Evolutionary conservation across 2,113 vertebrate species (phyloP), one percentile per base, ranked within the genome.

Genomic region (Erythrocebus patas): DNA sequence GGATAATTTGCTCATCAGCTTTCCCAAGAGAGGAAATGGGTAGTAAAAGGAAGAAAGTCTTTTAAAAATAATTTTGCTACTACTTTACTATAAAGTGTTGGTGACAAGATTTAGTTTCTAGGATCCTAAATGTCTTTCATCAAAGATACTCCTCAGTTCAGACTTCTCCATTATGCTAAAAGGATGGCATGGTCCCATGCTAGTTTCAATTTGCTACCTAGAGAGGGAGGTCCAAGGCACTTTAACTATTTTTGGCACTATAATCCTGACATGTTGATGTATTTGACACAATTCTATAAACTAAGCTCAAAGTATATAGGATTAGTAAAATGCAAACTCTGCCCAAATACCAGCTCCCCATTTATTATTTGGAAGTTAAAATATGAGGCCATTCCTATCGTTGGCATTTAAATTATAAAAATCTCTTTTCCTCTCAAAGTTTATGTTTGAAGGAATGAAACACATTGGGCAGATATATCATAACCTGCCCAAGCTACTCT

Each of bases 331-430:
- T 43, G 18, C 18, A 92, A 84, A 72, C n/a, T 75, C n/a, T 59
- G 50, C n/a, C 75, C 25, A 76, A 75, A 76, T 75, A 93, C 32
- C 86, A 80, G 61, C 45, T 96, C 7, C 2, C 3, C 25, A 79
- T 85, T 91, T 50, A 86, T 25, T 35, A 73, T 50, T 45, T 82
- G 50, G 61, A 70, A 93, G 43, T 82, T 91, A 93, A 97, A 97
- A 92, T 50, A 89, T 50, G 43, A 95, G 22, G n/a, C 22, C 43
- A 89, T 48, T 92, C 6, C 27, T 61, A 40, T 23, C 35, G 40
- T n/a, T 94, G 40, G 23, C 11, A 83, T 52, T 64, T 55, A 45
- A 89, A 89, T 82, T 5, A 64, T 80, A 48, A 89, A 88, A 94
- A 68, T 50, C 11, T 17, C n/a, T 4, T 91, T 70, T 91, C 11